Base-by-base conservation (phyloP, 2,797 vertebrate species). In the Sciurus vulgaris region DNA sequence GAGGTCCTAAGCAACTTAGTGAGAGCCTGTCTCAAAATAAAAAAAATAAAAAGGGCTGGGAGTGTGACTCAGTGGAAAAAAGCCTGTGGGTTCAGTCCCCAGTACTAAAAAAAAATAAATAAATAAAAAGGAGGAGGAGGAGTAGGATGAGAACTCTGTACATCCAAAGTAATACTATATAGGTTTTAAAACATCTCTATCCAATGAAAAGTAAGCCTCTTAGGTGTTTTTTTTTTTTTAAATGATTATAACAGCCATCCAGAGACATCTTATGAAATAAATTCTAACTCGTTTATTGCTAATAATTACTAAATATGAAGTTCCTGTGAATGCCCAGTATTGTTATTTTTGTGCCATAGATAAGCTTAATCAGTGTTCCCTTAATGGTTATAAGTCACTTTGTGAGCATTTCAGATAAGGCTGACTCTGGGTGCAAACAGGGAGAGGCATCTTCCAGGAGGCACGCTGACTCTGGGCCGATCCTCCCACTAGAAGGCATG, bases 281-380 rank as follows among this genome's bases (percentile, higher is more conserved):
- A 63, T 91, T 86, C n/a, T 84, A 86, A 63, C 65, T 76, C 94
- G 70, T 7, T 88, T 86, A 24, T 91, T 92, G 56, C 59, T 89
- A 96, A 12, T 56, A 51, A 51, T 49, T 88, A 77, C 2, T 74
- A 77, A 93, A 63, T 81, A 3, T 61, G n/a, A 95, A 26, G 63
- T 73, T 78, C 26, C 0, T 0, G 3, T 51, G 35, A 79, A 84
- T 67, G 35, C 51, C 30, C 35, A 92, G 26, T 70, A 24, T n/a
- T 88, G 38, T 76, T 89, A 76, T 93, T 97, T 85, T 90, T 79
- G 15, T 85, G 88, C 54, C 72, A 41, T 35, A 76, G 67, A 20
- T 63, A 69, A 96, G 30, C 26, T 70, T 83, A 20, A 30, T 41
- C 73, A 67, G 33, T 3, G 17, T 83, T 94, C 76, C 87, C 69